Conservation (phyloP, 2,888 invertebrate species). For the Tetragonula carbonaria region DNA sequence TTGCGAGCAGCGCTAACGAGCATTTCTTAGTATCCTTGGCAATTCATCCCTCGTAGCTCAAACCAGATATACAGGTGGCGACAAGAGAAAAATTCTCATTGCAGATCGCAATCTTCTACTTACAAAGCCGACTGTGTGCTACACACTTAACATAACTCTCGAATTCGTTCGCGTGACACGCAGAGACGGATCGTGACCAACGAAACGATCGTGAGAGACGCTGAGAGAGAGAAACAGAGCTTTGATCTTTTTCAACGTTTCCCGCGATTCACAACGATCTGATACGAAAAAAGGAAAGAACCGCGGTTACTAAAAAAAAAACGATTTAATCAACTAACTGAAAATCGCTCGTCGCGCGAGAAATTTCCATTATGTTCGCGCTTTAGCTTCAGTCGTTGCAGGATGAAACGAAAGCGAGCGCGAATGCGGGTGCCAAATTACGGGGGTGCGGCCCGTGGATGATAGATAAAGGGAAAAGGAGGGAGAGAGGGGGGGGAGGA, state of each 20-base stretch:
- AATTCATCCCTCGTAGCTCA: background rate
- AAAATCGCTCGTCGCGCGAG: background rate
- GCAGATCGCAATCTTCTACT: background rate
- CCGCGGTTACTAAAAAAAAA: background rate
- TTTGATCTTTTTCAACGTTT: background rate
- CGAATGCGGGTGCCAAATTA: conserved; percentile 16
- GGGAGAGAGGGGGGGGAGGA: background rate
- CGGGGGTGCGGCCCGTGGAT: background rate
- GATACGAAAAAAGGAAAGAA: background rate
- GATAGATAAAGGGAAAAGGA: conserved; percentile 9
- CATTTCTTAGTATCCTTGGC: background rate
- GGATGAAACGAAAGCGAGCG: background rate
- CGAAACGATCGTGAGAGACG: background rate
- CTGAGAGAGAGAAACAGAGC: too few relatives aligned
- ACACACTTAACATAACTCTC: background rate
- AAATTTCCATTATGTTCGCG: background rate
- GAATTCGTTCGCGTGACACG: conserved; percentile 3
- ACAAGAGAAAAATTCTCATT: background rate
- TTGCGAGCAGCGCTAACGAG: background rate
- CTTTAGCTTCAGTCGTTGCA: background rate
- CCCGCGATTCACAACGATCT: conserved; percentile 10
- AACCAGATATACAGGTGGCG: background rate
- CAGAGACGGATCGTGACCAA: background rate
- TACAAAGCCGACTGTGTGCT: too few relatives aligned
- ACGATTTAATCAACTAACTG: background rate